Evolutionary conservation across 35 echinoderm and acorn worm genomes (phyloP), one percentile per base, ranked within the genome.

Genomic region (Ophiothrix spiculata): DNA sequence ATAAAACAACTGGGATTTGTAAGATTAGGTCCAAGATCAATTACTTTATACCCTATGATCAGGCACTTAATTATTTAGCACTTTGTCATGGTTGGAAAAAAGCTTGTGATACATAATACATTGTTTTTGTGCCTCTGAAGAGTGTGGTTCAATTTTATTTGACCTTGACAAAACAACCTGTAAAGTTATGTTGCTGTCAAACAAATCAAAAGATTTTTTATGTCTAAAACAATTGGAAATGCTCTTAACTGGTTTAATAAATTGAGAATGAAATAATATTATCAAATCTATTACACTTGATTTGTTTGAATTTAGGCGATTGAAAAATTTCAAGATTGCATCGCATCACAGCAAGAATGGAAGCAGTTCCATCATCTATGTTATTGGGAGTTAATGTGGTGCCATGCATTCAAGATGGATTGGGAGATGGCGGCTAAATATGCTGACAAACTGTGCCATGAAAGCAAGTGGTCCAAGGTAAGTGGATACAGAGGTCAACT

Each of bases 351-450:
- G 82, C 87, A 93, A 33, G 91, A 98, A 39, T 98, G 95, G 95
- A 81, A 83, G 39, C 95, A 98, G 81, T 93, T 98, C 64, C 95
- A 98, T 36, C 95, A 98, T 63, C 37, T 98, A 2, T 98, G 95
- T 56, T 98, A 94, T 86, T 98, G 95, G 95, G 95, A 98, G 40
- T 82, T 98, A 0, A 98, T 98, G 95, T 69, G 95, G 91, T 98
- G 95, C 77, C 91, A 98, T 60, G 95, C 92, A 64, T 98, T 91
- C 85, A 90, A 93, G 14, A 54, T 98, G 31, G 92, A 91, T 69
- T 98, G 95, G 95, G 63, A 63, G 37, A 90, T 88, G 85, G 91
- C 95, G 1, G 74, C 83, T 76, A 89, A 80, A 31, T 98, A 98
- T 89, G 95, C 95, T 31, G 85, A 98, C 21, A 98, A 88, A 36